A percentile compares a stretch with the other conserved stretches of the same genome.
These are phyloP conservation scores for Microtus montanus DNA, from an alignment of 2,113 vertebrate genomes.

Conservation along the genomic window DNA sequence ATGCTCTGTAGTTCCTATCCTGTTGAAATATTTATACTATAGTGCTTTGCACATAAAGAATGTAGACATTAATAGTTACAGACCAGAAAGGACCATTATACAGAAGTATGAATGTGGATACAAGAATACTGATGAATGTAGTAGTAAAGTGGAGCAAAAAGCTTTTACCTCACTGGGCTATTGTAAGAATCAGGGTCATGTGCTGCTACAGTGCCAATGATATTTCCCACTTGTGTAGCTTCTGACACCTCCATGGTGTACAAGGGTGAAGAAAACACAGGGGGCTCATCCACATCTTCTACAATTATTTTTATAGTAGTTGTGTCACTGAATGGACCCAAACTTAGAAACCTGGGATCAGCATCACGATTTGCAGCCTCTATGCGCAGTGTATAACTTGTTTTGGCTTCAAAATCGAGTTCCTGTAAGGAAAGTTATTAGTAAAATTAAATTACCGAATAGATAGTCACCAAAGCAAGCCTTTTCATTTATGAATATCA, in stretches of 20 bases:
- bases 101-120: not conserved
- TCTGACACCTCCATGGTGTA: conserved; percentile 94
- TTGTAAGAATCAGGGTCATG: conserved; percentile 94
- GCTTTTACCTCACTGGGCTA: conserved; percentile 92
- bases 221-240: conserved; percentile 92
- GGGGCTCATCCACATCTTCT: conserved; percentile 95
- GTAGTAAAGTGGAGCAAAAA: not conserved
- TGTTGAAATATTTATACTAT: not conserved
- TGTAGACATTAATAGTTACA: not conserved
- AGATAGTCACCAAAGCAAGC: not conserved
- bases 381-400: conserved; percentile 91
- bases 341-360: conserved; percentile 92
- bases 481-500: conserved; percentile 28
- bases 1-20: accelerated
- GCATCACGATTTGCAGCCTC: conserved; percentile 95
- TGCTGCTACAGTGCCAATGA: conserved; percentile 93
- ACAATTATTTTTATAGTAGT: conserved; percentile 93
- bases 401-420: conserved; percentile 95
- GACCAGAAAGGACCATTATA: not conserved
- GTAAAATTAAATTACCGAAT: conserved; percentile 66
- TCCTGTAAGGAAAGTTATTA: conserved; percentile 85
- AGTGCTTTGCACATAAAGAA: not conserved
- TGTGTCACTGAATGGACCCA: conserved; percentile 94
- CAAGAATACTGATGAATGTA: accelerated
- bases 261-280: conserved; percentile 88